Evolutionary conservation across 2,113 vertebrate genomes (phyloP), one percentile per base, ranked within the genome.

Genomic region (Neodon shergylaensis): DNA sequence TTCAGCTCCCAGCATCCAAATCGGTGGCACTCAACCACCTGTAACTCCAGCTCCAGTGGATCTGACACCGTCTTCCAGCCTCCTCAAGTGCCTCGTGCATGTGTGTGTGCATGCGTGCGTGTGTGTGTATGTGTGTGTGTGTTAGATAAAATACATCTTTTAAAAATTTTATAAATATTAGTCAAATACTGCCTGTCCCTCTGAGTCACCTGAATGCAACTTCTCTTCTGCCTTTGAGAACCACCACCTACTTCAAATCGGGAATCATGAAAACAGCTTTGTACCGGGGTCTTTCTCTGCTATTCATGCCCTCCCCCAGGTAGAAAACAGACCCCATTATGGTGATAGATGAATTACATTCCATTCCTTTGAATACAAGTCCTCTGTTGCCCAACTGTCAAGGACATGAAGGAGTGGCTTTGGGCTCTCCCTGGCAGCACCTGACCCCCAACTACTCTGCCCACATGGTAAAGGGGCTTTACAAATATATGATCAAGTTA

Each of bases 281-380:
- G 72, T 39, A 14, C 65, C 22, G 19, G 54, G 28, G 16, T 65
- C 72, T 22, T 76, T 63, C 14, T 83, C 39, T 52, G 3, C 74
- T n/a, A 0, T n/a, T 10, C 36, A 33, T 14, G 44, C 4, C 3
- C 21, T 17, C 14, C 12, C 66, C 72, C 2, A 0, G 28, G 63
- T 16, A 42, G 19, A 82, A 66, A 66, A 63, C 72, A 86, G 58
- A 81, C 77, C 65, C 78, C 44, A 12, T 42, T 1, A 79, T 0
- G 2, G 26, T 58, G 85, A 81, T 58, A 94, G 87, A 54, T 7
- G 17, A 49, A 36, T 28, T 9, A 31, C 33, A 8, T 0, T 22
- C 68, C 74, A 66, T 61, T 73, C 61, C 33, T 58, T 28, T 31
- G 11, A 94, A 93, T 84, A 54, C 39, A 78, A n/a, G 52, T 47